Evolutionary conservation across 2,797 vertebrate species (phyloP), one percentile per base, ranked within the genome.

Genomic region (Columba guinea): DNA sequence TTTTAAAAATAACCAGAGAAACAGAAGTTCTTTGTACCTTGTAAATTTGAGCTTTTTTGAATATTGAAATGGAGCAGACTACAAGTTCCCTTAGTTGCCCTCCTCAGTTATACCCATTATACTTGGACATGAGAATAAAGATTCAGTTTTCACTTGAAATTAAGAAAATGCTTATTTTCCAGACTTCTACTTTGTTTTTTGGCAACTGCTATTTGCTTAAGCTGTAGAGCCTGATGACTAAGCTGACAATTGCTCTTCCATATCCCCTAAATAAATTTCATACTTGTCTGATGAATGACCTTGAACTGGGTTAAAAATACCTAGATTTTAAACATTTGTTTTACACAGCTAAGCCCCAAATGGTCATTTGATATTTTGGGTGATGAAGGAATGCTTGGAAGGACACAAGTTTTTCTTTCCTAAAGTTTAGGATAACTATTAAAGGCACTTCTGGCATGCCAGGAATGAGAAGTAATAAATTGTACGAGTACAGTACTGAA

Each of bases 181-280:
- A 81, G 89, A 70, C 30, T 73, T 49, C 81, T 93, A 26, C 73
- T 96, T 86, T 91, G 37, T 93, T 94, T 49, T 4, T 69, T 81
- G 82, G 55, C 73, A 58, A 76, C 63, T 93, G 79, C 73, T 32
- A 17, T 96, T 95, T 96, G 85, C 92, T 96, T 94, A 97, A 96
- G 95, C 83, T 91, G 71, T 60, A 62, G 28, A 89, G 58, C 62
- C 89, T 97, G 96, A 94, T 96, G 96, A 83, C 81, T 96, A 89
- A 79, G 82, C 65, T 16, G 48, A 94, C 95, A 96, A 96, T 95
- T 91, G 84, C 69, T 92, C n/a, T 77, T 79, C 56, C 56, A 32
- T 32, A 8, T 37, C 58, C 75, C 77, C 68, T 87, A 75, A 91
- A 84, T 58, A 90, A 89, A 69, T 64, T 80, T 22, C 13, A 13